These are phyloP conservation scores for Halcyon badia DNA, from an alignment of 2,797 vertebrate species.

Conservation along the genomic window DNA sequence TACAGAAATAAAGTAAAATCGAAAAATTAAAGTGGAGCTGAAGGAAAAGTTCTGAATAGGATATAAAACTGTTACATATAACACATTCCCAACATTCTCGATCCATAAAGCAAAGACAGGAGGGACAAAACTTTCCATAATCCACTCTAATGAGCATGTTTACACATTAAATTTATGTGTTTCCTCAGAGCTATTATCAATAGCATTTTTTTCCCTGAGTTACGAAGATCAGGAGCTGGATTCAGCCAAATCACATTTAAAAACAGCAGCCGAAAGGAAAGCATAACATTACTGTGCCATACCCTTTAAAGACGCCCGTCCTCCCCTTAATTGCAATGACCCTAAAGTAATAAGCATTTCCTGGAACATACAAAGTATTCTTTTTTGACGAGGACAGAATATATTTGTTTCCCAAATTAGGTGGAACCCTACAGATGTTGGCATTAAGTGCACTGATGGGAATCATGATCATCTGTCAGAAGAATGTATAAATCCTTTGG, in stretches of 20 bases:
- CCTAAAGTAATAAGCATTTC: slow-evolving; percentile 44
- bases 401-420: slow-evolving; percentile 68
- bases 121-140: neutral
- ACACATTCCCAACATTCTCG: neutral
- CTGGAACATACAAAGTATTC: slow-evolving; percentile 10
- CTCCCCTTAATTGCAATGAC: slow-evolving; percentile 24
- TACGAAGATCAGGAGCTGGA: neutral
- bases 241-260: neutral
- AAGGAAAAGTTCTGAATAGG: neutral
- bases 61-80: neutral
- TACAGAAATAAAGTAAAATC: neutral
- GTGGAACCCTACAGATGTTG: slow-evolving; percentile 70
- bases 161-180: neutral
- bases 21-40: neutral
- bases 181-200: neutral
- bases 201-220: neutral
- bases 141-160: neutral
- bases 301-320: neutral
- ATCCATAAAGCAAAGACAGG: neutral
- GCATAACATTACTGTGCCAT: fast-evolving
- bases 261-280: neutral
- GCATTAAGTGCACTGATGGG: slow-evolving; percentile 75
- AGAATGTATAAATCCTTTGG: slow-evolving; percentile 73
- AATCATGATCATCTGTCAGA: slow-evolving; percentile 78
- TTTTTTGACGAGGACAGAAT: slow-evolving; percentile 29